phyloP scores from a whole-genome alignment of 2,888 invertebrate species.

The Buathra laborator region DNA sequence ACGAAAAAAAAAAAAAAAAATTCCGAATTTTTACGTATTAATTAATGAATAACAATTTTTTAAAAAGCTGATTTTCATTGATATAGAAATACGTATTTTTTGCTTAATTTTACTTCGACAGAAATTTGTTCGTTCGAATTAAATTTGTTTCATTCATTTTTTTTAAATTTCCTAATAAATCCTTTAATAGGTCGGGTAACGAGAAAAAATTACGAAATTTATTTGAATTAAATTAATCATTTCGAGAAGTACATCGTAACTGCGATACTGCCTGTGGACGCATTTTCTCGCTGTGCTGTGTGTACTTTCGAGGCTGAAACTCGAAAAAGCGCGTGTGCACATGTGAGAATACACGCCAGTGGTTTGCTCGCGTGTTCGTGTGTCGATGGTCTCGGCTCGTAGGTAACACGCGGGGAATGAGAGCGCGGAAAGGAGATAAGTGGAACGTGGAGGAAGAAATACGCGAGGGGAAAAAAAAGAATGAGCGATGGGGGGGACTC shows the following conservation, averaged over 20 bases:
- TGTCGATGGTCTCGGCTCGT: constrained; percentile 57
- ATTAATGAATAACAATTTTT: background rate
- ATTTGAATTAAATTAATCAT: background rate
- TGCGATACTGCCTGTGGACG: background rate
- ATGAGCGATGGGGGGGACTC: constrained; percentile 33
- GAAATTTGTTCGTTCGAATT: too few relatives aligned
- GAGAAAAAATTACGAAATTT: too few relatives aligned
- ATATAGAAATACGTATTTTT: background rate
- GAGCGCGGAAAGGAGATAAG: constrained; percentile 77
- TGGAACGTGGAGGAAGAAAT: constrained; percentile 71
- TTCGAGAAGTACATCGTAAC: background rate
- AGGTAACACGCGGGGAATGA: constrained; percentile 69
- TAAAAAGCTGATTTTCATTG: background rate
- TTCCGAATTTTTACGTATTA: too few relatives aligned
- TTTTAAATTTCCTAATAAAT: too few relatives aligned
- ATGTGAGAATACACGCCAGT: background rate
- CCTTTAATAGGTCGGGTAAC: too few relatives aligned
- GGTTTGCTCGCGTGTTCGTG: constrained; percentile 7
- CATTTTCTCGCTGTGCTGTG: constrained; percentile 5
- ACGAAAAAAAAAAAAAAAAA: background rate
- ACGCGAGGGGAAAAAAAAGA: constrained; percentile 33
- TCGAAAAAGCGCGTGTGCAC: constrained; percentile 11
- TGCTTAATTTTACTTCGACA: background rate
- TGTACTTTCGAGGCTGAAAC: background rate
- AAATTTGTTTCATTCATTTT: too few relatives aligned